Conservation (phyloP, 1,140 invertebrate genomes). For the Bombus cullumanus region DNA sequence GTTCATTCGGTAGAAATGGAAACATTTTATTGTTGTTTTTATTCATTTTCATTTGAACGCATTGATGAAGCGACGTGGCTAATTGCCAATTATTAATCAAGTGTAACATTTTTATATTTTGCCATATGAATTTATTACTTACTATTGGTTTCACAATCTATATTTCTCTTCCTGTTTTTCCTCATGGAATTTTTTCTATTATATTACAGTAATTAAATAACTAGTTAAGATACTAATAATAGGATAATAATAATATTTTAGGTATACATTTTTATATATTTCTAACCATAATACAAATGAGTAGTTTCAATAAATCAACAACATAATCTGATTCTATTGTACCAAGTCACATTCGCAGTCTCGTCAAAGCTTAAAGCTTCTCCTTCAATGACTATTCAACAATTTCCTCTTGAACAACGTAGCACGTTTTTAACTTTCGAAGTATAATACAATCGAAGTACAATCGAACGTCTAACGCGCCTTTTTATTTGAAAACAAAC, state of each 20-base stretch:
- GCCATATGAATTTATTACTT: neutral
- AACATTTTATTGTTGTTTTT: neutral
- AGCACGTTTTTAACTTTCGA: neutral
- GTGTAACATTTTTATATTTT: neutral
- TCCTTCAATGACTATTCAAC: too few relatives aligned
- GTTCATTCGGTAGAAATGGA: neutral
- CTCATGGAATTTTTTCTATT: too few relatives aligned
- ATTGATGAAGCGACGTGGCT: neutral
- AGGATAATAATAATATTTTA: too few relatives aligned
- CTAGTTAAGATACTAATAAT: too few relatives aligned
- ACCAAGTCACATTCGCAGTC: too few relatives aligned
- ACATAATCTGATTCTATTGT: too few relatives aligned
- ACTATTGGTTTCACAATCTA: neutral
- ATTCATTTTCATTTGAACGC: too few relatives aligned
- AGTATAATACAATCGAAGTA: neutral
- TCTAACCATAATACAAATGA: too few relatives aligned
- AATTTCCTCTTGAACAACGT: too few relatives aligned
- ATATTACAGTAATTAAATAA: too few relatives aligned
- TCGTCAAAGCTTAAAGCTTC: neutral
- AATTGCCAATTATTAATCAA: conserved; percentile 15
- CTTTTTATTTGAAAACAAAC: conserved; percentile 22
- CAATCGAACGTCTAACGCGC: neutral
- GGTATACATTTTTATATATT: too few relatives aligned
- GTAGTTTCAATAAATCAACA: too few relatives aligned
- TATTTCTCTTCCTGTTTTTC: neutral